Base-by-base conservation (phyloP, 2,888 invertebrate species). In the Habroteleia sp. region DNA sequence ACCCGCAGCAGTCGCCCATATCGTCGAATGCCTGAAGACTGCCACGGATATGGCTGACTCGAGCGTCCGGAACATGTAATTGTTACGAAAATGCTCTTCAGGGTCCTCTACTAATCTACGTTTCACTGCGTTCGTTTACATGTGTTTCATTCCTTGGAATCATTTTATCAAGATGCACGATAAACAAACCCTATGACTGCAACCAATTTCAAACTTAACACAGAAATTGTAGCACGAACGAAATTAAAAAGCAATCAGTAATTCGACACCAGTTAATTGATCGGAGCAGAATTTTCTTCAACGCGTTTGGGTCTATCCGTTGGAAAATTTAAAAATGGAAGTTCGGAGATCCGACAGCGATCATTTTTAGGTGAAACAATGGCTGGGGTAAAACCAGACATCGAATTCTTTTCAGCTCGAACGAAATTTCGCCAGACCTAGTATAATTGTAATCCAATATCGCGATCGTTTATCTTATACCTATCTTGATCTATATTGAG, bases 1-100 rank as follows among this genome's bases (percentile, higher is more conserved):
- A 77, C 77, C 73, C 75, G 74, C 66, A 74, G 58, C 71, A 72
- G 27, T 65, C 60, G 60, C 56, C 72, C 65, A 77, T 76, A 74
- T 76, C 74, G 74, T 63, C 69, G 39, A 71, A 76, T 71, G 60
- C 71, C 52, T 66, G 58, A 66, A 66, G 71, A 77, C 66, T 60
- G 74, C 56, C 33, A 23, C 41, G 62, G 60, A 63, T 69, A 68
- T 56, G 44, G 41, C 37, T 42, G 68, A 63, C 56, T 74, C 68
- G 50, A 46, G 50, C 71, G 71, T 66, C 76, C 68, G 72, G 63
- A 76, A 76, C 71, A 44, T 63, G 33, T 58, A 72, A 72, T 76
- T 76, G 66, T 76, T 68, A 56, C 50, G 74, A 76, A 68, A 76
- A 76, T 63, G 63, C 42, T 68, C 71, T 48, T 20, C 23, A 14